Evolutionary conservation across 2,113 vertebrate species (phyloP).

Genomic region (Pontoporia blainvillei): DNA sequence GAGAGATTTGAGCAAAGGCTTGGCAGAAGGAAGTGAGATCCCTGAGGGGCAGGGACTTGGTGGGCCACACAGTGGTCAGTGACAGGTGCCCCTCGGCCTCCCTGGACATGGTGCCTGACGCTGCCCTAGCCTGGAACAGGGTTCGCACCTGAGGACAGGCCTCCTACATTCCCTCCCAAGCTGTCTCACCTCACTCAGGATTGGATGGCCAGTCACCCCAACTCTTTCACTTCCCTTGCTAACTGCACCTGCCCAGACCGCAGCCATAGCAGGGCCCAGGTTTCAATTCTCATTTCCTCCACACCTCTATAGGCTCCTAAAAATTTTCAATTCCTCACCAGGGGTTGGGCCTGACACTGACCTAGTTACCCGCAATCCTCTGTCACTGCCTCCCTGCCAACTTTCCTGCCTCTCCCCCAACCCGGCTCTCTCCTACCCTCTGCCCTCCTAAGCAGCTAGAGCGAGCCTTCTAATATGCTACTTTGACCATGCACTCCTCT

Average conservation of each 20-base stretch:
- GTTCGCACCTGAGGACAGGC: not conserved
- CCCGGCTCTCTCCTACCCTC: not conserved
- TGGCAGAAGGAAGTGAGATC: not conserved
- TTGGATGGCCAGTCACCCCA: not conserved
- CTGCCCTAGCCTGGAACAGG: not conserved
- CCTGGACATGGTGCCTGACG: not conserved
- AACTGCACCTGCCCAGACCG: constrained; percentile 42
- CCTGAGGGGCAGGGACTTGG: not conserved
- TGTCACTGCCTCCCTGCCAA: not conserved
- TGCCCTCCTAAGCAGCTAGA: not conserved
- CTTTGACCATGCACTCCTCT: not conserved
- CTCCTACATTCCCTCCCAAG: not conserved
- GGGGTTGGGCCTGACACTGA: not conserved
- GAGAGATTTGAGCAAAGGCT: not conserved
- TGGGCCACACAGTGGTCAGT: not conserved
- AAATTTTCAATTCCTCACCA: constrained; percentile 47
- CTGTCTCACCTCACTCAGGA: not conserved
- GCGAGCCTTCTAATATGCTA: not conserved
- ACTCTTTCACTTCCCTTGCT: constrained; percentile 57
- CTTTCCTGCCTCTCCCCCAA: not conserved
- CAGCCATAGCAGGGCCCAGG: not conserved
- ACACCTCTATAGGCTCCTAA: not conserved
- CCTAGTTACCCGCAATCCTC: not conserved
- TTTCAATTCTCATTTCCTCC: constrained; percentile 57
- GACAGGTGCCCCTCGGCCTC: not conserved